phyloP scores from a whole-genome alignment of 2,888 invertebrate genomes.

The Stenchaetothrips biformis region DNA sequence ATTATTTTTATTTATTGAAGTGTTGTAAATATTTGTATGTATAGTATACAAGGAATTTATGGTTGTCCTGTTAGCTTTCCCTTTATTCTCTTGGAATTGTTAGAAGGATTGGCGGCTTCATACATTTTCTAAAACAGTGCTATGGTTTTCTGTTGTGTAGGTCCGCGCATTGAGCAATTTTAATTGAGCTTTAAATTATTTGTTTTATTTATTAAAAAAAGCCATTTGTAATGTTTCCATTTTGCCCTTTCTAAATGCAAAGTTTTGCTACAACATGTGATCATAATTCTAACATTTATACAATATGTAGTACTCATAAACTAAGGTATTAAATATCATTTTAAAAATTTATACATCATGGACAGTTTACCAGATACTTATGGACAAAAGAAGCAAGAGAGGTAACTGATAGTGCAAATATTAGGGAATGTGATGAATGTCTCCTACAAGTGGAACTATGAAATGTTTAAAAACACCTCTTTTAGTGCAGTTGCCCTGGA shows the following conservation, averaged over 20 bases:
- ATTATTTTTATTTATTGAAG: slow-evolving; percentile 21
- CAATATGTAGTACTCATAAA: slow-evolving; percentile 1
- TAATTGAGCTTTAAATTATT: not conserved
- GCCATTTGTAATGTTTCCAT: not conserved
- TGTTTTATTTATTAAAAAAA: not conserved
- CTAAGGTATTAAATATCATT: slow-evolving; percentile 15
- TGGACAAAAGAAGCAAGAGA: no score
- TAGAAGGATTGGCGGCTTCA: not conserved
- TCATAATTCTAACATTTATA: slow-evolving; percentile 22
- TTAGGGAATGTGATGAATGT: no score
- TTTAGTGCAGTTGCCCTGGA: no score
- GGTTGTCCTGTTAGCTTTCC: slow-evolving; percentile 10
- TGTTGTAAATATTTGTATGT: slow-evolving; percentile 22
- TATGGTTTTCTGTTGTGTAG: not conserved
- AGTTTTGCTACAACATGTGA: slow-evolving; percentile 17
- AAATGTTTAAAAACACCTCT: no score
- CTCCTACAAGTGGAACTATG: no score
- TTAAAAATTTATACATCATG: not conserved
- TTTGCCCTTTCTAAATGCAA: slow-evolving; percentile 10
- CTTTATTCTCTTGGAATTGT: not conserved
- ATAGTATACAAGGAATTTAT: slow-evolving; percentile 3
- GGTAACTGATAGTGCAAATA: no score
- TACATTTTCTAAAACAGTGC: slow-evolving; percentile 1
- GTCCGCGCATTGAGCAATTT: not conserved
- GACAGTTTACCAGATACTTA: no score